Base-by-base conservation (phyloP, 2,888 invertebrate genomes). In the Nomada lathburiana region DNA sequence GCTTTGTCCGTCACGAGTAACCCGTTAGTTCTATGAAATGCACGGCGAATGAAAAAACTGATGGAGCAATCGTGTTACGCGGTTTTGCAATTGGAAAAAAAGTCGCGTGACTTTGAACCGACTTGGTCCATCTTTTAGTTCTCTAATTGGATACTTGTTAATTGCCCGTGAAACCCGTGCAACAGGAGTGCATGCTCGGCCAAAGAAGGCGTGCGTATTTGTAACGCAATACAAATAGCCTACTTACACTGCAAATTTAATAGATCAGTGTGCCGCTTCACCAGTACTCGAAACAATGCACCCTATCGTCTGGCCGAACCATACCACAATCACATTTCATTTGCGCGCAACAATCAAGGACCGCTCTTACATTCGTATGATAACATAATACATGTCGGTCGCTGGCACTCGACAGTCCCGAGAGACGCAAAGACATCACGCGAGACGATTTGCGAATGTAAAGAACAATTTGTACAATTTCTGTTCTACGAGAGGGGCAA, bases 281-380 rank as follows among this genome's bases (percentile, higher is more conserved):
- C 44, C 36, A 73, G 67, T 57, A 13, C 42, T 59, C 63, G 47
- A 53, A 18, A 47, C 47, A 16, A 64, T 65, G 26, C 65, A 69
- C 47, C 59, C 26, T 47, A 44, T 52, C 26, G n/a, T 63, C 29
- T 11, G 52, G 55, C 50, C 36, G 20, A 60, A 64, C 55, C 63
- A 26, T 59, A n/a, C 55, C 69, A 62, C 44, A 10, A 5, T 26
- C 50, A 55, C 73, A 71, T 64, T 78, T 78, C 20, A 26, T 60
- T 70, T 73, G 11, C 64, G 36, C 70, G 20, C 59, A 60, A 65
- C 74, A 60, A 57, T 73, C n/a, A 36, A n/a, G 23, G 11, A 53
- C 52, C 47, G 47, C 13, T 26, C 26, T 50, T 5, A 20, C 18
- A 60, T 9, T 47, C 53, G 57, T 29, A 23, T 18, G 29, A 42